Evolutionary conservation across 2,113 vertebrate species (phyloP), one percentile per base, ranked within the genome.

Genomic region (Macquaria ambigua): DNA sequence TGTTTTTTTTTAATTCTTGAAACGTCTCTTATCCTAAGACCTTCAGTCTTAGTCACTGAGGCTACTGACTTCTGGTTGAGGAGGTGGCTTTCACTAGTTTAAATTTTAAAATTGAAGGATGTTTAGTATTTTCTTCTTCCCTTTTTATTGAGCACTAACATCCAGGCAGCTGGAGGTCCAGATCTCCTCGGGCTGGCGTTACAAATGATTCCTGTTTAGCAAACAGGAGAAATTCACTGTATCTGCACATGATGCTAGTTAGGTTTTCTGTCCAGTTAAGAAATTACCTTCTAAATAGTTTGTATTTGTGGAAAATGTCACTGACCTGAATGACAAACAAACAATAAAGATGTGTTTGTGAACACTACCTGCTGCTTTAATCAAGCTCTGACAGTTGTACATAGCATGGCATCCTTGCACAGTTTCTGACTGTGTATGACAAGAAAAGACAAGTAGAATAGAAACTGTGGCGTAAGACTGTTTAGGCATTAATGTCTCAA

Each of bases 401-500:
- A 79, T 48, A 23, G 56, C 9, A 81, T 78, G 79, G 64, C 85
- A 79, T 74, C 37, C 50, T 41, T 2, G 28, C 67, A 63, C 67
- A 61, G 58, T 43, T 67, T 83, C 18, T 56, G 59, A 67, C 58
- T 64, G 34, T 63, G 25, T 55, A 16, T 77, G 68, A 83, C 16
- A 48, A 68, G 10, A 46, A 50, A 77, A 72, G 10, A 74, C 20
- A 62, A 62, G 41, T 34, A 52, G 28, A 55, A 48, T 3, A 43
- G 25, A 58, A n/a, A 41, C 28, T 77, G 79, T 88, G 85, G 83
- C 58, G 3, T 90, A 87, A 91, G 86, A 94, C 90, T 96, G 70
- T 87, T 83, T 95, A 82, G 84, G 79, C 67, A 90, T 76, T 59
- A 18, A 88, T 64, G 62, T 81, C 46, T 80, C 8, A 84, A 88